Conservation (phyloP, 2,113 vertebrate genomes). For the Rhagologus leucostigma region DNA sequence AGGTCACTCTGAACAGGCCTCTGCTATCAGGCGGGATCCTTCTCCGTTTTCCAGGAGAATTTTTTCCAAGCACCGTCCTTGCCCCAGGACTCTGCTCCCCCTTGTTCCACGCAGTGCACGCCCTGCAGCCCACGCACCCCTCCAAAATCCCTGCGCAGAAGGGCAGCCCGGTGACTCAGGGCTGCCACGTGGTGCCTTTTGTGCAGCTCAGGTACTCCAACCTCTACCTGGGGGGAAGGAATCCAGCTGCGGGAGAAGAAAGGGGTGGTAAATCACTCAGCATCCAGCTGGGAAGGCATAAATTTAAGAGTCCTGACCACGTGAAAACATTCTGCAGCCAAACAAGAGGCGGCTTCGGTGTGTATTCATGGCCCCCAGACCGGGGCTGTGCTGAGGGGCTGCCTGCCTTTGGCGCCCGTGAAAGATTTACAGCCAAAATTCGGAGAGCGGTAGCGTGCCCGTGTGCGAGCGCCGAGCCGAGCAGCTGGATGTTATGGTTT, state of each 20-base stretch:
- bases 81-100: background rate
- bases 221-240: background rate
- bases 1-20: background rate
- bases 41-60: background rate
- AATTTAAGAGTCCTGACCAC: background rate
- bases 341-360: background rate
- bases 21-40: background rate
- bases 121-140: background rate
- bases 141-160: background rate
- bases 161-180: background rate
- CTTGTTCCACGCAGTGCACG: background rate
- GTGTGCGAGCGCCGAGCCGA: accelerated
- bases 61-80: background rate
- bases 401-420: background rate
- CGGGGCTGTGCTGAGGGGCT: background rate
- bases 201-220: background rate
- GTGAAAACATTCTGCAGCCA: background rate
- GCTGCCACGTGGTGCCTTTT: slow-evolving; percentile 28
- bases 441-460: accelerated
- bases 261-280: background rate
- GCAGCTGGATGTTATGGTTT: background rate
- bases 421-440: background rate
- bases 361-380: background rate
- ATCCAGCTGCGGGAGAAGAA: background rate
- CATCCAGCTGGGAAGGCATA: background rate